Base-by-base conservation (phyloP, 2,113 vertebrate genomes). In the Prolemur simus region DNA sequence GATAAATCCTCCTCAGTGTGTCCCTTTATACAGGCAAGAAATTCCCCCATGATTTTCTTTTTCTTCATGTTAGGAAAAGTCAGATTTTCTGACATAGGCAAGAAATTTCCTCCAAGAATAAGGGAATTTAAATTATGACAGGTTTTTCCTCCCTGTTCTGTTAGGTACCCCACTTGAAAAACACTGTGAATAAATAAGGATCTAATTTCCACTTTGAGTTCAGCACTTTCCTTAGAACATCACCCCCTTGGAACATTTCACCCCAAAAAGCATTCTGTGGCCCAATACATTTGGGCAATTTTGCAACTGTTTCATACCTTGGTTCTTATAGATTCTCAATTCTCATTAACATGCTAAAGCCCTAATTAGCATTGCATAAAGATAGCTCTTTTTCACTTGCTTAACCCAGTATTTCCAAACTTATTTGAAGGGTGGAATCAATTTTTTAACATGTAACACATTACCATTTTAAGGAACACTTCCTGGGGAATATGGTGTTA, bases 81-180 rank as follows among this genome's bases (percentile, higher is more conserved):
- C 77, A 90, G 12, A 68, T 95, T 95, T 96, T 97, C 39, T 96
- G 64, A 94, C 21, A 49, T n/a, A 39, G 42, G 37, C 13, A 93
- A 96, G 85, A 91, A 80, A 92, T 94, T 21, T 74, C 94, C n/a
- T 87, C 47, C n/a, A 97, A 37, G 8, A 60, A 34, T 73, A 97
- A 85, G 34, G 45, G 34, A 32, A 87, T 78, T 95, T 88, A 95
- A 97, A 95, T 88, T 80, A 52, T 49, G 37, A 85, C 10, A 90
- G 14, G 12, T 94, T 85, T 94, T 78, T 39, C 18, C 17, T 88
- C 45, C 27, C 15, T 78, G 6, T 73, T 95, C 29, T 39, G 5
- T 91, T 95, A 91, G n/a, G 25, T 84, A 45, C 12, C 8, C 11
- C 69, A 47, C 52, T 39, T 74, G 20, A 93, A 83, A 89, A 74